phyloP scores from a whole-genome alignment of 2,797 vertebrate species.

The Thamnophis elegans region DNA sequence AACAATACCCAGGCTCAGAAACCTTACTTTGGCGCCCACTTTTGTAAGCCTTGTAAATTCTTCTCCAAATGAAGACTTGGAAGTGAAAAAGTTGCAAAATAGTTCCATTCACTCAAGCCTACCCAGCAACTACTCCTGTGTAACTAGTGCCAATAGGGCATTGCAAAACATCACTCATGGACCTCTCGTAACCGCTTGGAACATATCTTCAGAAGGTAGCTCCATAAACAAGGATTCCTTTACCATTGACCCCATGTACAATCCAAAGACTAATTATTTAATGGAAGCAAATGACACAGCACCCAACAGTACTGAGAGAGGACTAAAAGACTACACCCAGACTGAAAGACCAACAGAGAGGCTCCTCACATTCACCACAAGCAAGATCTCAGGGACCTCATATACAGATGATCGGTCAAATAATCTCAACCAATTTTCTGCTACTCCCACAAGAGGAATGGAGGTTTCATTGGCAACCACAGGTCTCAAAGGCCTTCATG shows the following conservation, averaged over 20 bases:
- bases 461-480: constrained; percentile 33
- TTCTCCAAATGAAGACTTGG: constrained; percentile 43
- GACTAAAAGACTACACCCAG: constrained; percentile 50
- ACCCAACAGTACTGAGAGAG: constrained; percentile 55
- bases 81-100: constrained; percentile 40
- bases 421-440: constrained; percentile 4
- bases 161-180: constrained; percentile 41
- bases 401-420: constrained; percentile 15
- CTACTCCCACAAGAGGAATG: constrained; percentile 31
- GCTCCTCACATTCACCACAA: constrained; percentile 27
- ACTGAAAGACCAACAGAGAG: constrained; percentile 56
- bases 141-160: constrained; percentile 52
- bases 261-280: constrained; percentile 76
- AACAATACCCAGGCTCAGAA: constrained; percentile 20
- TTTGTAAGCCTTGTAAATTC: constrained; percentile 8
- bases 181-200: constrained; percentile 27
- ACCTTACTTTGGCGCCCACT: background rate
- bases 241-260: constrained; percentile 54
- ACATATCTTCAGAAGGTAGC: constrained; percentile 49
- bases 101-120: constrained; percentile 45
- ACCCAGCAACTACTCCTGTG: constrained; percentile 13
- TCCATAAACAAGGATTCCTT: constrained; percentile 65
- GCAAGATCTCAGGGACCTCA: constrained; percentile 23
- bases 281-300: constrained; percentile 71
- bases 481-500: constrained; percentile 21